Conservation (phyloP, 2,113 vertebrate species). For the Ahaetulla prasina region DNA sequence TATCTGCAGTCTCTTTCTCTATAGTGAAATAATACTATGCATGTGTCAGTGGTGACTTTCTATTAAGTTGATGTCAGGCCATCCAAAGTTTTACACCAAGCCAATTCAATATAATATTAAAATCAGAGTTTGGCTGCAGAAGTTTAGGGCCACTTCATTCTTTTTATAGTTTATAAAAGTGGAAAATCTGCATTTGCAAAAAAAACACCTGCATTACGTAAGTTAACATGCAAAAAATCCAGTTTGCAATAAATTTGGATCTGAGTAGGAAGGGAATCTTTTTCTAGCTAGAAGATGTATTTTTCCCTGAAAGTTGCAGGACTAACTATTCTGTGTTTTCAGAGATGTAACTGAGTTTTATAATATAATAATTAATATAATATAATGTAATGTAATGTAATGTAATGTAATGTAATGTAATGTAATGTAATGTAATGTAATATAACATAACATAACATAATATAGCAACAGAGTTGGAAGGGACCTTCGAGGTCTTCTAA, state of each 20-base stretch:
- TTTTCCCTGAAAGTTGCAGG: not conserved
- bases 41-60: not conserved
- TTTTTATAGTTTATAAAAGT: not conserved
- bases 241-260: not conserved
- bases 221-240: not conserved
- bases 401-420: no score
- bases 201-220: not conserved
- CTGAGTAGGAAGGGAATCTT: not conserved
- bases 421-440: no score
- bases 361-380: no score
- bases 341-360: not conserved
- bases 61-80: not conserved
- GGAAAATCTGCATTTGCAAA: not conserved
- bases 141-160: not conserved
- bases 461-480: no score
- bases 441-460: no score
- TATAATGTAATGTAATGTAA: no score
- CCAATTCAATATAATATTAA: not conserved
- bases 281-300: not conserved
- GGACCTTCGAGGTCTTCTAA: no score
- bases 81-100: not conserved
- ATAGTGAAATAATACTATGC: not conserved
- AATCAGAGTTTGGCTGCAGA: not conserved
- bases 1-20: not conserved
- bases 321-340: not conserved